Percentiles rank a stretch among this genome's conserved stretches.
phyloP scores from a whole-genome alignment of 2,113 vertebrate genomes.

The Poicephalus meyeri region DNA sequence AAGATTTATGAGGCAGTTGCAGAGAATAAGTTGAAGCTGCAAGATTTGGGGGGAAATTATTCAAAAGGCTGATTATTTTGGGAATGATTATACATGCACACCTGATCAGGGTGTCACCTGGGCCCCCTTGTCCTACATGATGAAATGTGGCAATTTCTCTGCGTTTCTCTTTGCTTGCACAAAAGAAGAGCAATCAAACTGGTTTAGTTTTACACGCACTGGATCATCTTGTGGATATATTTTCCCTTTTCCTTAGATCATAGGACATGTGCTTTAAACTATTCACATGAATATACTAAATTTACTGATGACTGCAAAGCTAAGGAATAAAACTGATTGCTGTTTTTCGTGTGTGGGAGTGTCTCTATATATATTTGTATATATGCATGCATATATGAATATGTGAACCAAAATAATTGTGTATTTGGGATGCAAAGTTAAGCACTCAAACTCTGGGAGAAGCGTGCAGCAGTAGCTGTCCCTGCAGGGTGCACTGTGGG shows the following conservation, averaged over 20 bases:
- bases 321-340: constrained; percentile 31
- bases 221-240: constrained; percentile 52
- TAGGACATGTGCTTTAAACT: constrained; percentile 30
- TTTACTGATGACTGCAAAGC: constrained; percentile 46
- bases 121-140: constrained; percentile 86
- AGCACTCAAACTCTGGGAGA: not conserved
- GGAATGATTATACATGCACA: constrained; percentile 96
- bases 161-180: constrained; percentile 90
- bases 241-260: constrained; percentile 49
- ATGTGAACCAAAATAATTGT: constrained; percentile 21
- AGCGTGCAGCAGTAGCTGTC: not conserved
- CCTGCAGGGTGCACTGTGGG: rapidly evolving
- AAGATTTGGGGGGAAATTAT: constrained; percentile 93
- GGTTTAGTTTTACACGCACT: constrained; percentile 76
- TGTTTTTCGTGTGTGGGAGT: not conserved
- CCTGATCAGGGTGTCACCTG: constrained; percentile 95
- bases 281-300: constrained; percentile 67
- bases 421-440: constrained; percentile 4
- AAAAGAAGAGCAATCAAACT: constrained; percentile 79
- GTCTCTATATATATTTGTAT: not conserved
- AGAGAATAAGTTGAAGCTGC: constrained; percentile 92
- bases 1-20: constrained; percentile 97
- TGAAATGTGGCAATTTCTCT: constrained; percentile 95
- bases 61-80: constrained; percentile 97
- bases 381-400: not conserved